Evolutionary conservation across 1,140 invertebrate genomes (phyloP), one percentile per base, ranked within the genome.

Genomic region (Drosophila melanogaster): DNA sequence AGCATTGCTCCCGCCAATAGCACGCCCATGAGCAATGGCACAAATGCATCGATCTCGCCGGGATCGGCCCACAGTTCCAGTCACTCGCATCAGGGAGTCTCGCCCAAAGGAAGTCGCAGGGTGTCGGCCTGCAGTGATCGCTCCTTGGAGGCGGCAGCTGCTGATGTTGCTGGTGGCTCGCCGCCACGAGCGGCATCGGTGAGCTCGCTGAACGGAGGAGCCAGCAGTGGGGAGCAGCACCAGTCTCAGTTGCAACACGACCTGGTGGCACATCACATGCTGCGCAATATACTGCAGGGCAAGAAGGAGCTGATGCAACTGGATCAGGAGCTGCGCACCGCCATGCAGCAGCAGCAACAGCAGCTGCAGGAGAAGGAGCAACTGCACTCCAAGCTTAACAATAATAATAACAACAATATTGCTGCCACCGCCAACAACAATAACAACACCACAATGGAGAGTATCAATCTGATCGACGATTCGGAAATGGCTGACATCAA

Each of bases 281-380:
- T 97, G 56, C 94, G 96, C 37, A 96, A 97, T 80, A 97, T 97
- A 83, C 93, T 97, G 50, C 96, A 97, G 91, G 96, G 95, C 43
- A 97, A 97, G 87, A 96, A 97, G 91, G 95, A 96, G 72, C 92
- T 96, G 33, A 92, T 96, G 89, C 94, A 95, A 46, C 92, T 95
- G 4, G 94, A 95, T 73, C 94, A 94, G 75, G 94, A 94, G 75
- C 79, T 95, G 74, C 92, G 94, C 61, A 90, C 90, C 7, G 92
- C 91, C 14, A 92, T 91, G 73, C 76, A 90, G n/a, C 86, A 90
- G 90, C 81, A 93, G 90, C 57, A 94, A 93, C 81, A 94, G 57
- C 92, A 93, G 26, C 92, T 93, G 62, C 93, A 94, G 44, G 92
- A 93, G 35, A 93, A 93, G 57, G 93, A 94, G 79, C 94, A 94